A percentile compares a stretch with the other conserved stretches of the same genome.
Conservation (phyloP, 2,797 vertebrate species). For the Sternarchorhynchus goeldii region DNA sequence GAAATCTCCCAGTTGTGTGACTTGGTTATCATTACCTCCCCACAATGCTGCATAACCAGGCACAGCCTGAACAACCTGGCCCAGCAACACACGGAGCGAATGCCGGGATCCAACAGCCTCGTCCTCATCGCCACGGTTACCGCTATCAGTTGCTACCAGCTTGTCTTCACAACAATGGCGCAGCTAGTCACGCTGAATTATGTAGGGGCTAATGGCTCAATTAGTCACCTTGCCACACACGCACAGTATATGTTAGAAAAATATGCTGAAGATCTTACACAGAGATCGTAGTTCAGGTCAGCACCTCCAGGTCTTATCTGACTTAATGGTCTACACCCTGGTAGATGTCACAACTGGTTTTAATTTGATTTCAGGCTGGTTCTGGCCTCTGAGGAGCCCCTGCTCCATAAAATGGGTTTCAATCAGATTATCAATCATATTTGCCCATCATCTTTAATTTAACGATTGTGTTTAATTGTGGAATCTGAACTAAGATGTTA, state of each 20-base stretch:
- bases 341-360: background rate
- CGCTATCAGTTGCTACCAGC: constrained; percentile 2
- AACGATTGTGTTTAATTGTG: background rate
- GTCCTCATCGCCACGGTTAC: background rate
- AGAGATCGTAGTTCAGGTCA: constrained; percentile 8
- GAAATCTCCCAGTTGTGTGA: background rate
- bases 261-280: background rate
- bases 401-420: background rate
- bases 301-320: constrained; percentile 14
- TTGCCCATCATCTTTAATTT: no score
- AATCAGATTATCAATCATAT: background rate
- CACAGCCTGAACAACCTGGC: background rate
- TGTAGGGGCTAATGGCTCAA: constrained; percentile 44
- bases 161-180: constrained; percentile 11
- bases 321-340: constrained; percentile 6
- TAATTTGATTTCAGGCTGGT: background rate
- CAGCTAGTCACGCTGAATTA: constrained; percentile 21
- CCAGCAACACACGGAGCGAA: background rate
- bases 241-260: background rate
- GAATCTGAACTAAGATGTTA: background rate
- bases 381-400: background rate
- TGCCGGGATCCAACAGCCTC: background rate
- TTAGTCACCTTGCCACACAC: constrained; percentile 34
- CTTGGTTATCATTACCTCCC: background rate
- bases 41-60: background rate